These are phyloP conservation scores for Egretta garzetta DNA, from an alignment of 2,113 vertebrate species.

Conservation along the genomic window DNA sequence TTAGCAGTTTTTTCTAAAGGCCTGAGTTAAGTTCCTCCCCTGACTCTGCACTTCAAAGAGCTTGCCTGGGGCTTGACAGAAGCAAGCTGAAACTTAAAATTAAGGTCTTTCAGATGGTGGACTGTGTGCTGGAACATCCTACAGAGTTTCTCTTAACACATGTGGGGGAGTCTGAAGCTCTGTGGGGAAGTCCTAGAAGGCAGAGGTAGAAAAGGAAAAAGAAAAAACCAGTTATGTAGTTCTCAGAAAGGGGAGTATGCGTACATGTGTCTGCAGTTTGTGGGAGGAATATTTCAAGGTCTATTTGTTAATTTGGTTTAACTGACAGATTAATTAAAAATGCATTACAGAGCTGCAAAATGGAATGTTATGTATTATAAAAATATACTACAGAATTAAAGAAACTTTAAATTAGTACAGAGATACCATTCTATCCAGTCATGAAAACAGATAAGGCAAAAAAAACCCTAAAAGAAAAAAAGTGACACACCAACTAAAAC, in stretches of 20 bases:
- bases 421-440: neutral
- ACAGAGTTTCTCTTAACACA: neutral
- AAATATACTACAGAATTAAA: neutral
- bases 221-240: accelerated
- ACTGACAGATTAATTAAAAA: neutral
- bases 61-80: slow-evolving; percentile 48
- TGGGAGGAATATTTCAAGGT: slow-evolving; percentile 24
- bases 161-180: neutral
- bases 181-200: neutral
- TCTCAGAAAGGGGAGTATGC: neutral
- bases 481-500: neutral
- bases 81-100: slow-evolving; percentile 44
- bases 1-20: slow-evolving; percentile 44
- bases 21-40: slow-evolving; percentile 21
- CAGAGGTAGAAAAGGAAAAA: neutral
- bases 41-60: slow-evolving; percentile 46
- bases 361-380: neutral
- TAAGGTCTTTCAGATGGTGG: slow-evolving; percentile 1
- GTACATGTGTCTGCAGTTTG: neutral
- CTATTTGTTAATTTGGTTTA: neutral
- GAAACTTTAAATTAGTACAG: neutral
- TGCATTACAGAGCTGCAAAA: neutral
- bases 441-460: neutral
- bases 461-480: neutral
- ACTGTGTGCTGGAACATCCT: neutral